Evolutionary conservation across 2,113 vertebrate species (phyloP).

Genomic region (Aix galericulata): DNA sequence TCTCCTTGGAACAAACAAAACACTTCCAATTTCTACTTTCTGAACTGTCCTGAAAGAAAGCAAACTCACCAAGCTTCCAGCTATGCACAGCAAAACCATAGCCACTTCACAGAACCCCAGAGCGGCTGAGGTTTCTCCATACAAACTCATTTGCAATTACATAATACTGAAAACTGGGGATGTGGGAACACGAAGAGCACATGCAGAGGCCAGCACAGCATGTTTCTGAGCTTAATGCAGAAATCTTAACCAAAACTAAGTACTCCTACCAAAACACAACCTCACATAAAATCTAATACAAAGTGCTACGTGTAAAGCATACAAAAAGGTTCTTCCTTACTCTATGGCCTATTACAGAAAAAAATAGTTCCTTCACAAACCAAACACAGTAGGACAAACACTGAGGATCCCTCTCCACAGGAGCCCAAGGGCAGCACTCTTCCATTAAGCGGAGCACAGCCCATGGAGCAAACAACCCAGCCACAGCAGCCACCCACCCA

Average conservation of each 20-base stretch:
- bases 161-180: neutral
- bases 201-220: neutral
- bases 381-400: neutral
- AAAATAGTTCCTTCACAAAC: neutral
- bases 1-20: neutral
- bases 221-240: neutral
- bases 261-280: neutral
- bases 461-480: neutral
- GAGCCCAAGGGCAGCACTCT: neutral
- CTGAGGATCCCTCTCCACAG: neutral
- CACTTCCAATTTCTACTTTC: neutral
- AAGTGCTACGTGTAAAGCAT: rapidly evolving
- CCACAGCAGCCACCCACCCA: neutral
- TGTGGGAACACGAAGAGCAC: neutral
- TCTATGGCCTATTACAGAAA: neutral
- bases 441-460: neutral
- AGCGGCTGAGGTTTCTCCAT: neutral
- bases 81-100: neutral
- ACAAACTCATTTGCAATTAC: neutral
- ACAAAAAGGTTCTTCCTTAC: neutral
- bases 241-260: neutral
- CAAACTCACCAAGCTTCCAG: neutral
- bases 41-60: neutral
- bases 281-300: neutral
- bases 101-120: neutral